Conservation (phyloP, 2,113 vertebrate genomes). For the Gadus chalcogrammus region DNA sequence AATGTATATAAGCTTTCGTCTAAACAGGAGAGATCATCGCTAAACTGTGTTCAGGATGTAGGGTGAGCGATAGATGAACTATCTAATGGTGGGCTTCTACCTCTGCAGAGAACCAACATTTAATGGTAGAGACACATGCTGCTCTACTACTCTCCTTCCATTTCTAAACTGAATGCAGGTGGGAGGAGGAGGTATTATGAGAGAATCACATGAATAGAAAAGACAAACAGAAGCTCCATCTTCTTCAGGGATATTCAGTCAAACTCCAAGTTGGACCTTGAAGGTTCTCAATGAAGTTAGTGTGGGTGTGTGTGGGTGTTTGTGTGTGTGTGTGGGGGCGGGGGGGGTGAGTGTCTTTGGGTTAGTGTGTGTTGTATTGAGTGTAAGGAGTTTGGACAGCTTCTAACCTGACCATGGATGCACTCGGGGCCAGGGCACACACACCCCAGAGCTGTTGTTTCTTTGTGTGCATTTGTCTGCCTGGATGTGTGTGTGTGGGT, state of each 20-base stretch:
- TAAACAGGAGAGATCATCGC: slow-evolving; percentile 56
- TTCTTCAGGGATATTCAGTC: background rate
- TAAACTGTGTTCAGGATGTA: slow-evolving; percentile 63
- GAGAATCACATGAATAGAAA: background rate
- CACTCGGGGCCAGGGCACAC: no score
- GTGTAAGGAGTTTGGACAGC: no score
- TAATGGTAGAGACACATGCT: slow-evolving; percentile 76
- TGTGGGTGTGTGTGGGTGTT: no score
- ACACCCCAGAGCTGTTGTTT: background rate
- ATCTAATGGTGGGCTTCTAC: slow-evolving; percentile 72
- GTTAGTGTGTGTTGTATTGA: no score
- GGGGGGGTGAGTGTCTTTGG: no score
- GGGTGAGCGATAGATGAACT: slow-evolving; percentile 70
- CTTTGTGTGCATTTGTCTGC: background rate
- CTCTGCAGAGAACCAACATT: slow-evolving; percentile 75
- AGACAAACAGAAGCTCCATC: slow-evolving; percentile 46
- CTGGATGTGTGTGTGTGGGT: background rate
- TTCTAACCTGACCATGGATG: no score
- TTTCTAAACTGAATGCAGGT: slow-evolving; percentile 61
- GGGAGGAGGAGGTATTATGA: slow-evolving; percentile 27
- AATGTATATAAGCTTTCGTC: no score
- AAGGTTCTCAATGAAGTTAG: no score
- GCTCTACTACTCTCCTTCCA: slow-evolving; percentile 69
- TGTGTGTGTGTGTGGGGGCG: background rate
- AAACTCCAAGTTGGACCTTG: no score